Conservation (phyloP, 2,113 vertebrate species). For the Oncorhynchus keta region DNA sequence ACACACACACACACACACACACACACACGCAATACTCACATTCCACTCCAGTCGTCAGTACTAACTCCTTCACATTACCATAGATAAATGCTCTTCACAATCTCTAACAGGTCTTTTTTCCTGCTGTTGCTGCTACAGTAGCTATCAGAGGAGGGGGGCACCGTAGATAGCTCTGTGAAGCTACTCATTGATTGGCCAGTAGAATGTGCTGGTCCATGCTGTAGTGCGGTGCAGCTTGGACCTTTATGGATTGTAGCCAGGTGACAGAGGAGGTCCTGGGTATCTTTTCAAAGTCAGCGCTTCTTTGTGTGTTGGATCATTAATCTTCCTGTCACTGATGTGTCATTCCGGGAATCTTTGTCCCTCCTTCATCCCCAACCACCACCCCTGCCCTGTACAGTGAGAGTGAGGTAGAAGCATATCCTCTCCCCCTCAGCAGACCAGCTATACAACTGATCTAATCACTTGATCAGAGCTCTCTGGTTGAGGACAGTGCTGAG, state of each 20-base stretch:
- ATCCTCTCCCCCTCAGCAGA: not conserved
- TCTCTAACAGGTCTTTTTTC: conserved; percentile 46
- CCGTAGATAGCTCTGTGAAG: conserved; percentile 23
- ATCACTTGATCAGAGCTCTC: conserved; percentile 60
- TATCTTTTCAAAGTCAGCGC: conserved; percentile 52
- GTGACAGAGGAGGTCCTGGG: conserved; percentile 31
- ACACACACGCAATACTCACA: too few relatives aligned
- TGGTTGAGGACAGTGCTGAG: conserved; percentile 44
- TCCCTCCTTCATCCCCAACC: conserved; percentile 14
- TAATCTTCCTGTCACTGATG: conserved; percentile 65
- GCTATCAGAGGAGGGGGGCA: conserved; percentile 25
- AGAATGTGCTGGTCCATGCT: conserved; percentile 40
- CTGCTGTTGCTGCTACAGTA: conserved; percentile 43
- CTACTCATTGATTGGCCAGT: conserved; percentile 52
- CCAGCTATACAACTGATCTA: conserved; percentile 46
- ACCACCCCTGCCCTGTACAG: conserved; percentile 4
- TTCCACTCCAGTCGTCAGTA: not conserved
- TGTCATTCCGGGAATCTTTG: conserved; percentile 48
- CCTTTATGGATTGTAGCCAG: conserved; percentile 52
- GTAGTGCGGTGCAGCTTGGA: conserved; percentile 30
- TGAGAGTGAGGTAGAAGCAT: too few relatives aligned
- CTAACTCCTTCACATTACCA: conserved; percentile 42
- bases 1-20: too few relatives aligned
- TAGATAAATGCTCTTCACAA: conserved; percentile 43
- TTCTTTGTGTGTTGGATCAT: conserved; percentile 59